Percentiles rank a stretch among this genome's conserved stretches.
Evolutionary conservation across 2,888 invertebrate species (phyloP).

Genomic region (Rhamphomyia laevipes): DNA sequence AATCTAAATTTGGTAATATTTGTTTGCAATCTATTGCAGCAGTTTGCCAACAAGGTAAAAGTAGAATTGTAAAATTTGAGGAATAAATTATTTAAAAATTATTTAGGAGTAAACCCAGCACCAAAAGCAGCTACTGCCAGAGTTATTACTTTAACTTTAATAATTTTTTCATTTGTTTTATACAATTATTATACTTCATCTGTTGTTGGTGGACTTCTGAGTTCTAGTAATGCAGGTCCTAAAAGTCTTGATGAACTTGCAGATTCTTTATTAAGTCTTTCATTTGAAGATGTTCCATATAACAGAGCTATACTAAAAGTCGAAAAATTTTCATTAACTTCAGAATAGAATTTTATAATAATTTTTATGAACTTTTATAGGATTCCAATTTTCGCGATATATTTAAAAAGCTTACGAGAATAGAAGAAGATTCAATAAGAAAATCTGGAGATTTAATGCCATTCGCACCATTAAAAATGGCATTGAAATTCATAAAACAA

Average conservation of each 20-base stretch:
- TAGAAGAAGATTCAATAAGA: constrained; percentile 23
- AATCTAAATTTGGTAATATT: constrained; percentile 7
- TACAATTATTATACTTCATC: constrained; percentile 36
- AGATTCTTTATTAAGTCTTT: constrained; percentile 26
- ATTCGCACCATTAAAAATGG: constrained; percentile 27
- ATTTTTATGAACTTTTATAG: not conserved
- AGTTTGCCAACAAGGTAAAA: constrained; percentile 27
- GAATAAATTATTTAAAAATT: too few relatives aligned
- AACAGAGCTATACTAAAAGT: constrained; percentile 31
- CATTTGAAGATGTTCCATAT: constrained; percentile 35
- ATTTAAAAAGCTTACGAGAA: constrained; percentile 20
- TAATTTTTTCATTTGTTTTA: constrained; percentile 28
- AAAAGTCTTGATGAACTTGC: constrained; percentile 26
- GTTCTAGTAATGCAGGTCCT: constrained; percentile 28
- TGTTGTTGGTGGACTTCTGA: constrained; percentile 32
- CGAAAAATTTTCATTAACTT: too few relatives aligned
- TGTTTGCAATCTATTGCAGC: constrained; percentile 25
- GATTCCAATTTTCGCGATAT: constrained; percentile 20
- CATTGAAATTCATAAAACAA: constrained; percentile 34
- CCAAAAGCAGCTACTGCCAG: constrained; percentile 23
- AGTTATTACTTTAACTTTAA: constrained; percentile 23
- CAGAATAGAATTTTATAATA: too few relatives aligned
- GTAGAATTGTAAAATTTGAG: too few relatives aligned
- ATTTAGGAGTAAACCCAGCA: constrained; percentile 24
- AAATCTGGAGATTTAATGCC: constrained; percentile 21